Evolutionary conservation across 2,113 vertebrate species (phyloP).

Genomic region (Pelvicachromis taeniatus): DNA sequence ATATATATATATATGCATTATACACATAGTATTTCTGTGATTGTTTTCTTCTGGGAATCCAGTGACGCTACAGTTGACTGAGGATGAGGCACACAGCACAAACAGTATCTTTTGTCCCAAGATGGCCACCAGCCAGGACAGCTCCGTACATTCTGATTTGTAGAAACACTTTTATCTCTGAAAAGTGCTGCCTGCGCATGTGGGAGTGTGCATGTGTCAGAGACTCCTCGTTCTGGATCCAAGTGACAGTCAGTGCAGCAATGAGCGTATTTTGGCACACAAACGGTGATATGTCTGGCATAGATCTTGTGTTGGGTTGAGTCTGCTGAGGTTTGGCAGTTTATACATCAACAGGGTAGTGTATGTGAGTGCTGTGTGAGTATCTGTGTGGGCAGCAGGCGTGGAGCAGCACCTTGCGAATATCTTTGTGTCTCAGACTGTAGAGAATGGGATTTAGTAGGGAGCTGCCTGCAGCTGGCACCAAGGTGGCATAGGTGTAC

Average conservation of each 20-base stretch:
- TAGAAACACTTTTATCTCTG: conserved; percentile 28
- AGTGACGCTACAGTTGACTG: conserved; percentile 50
- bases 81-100: conserved; percentile 62
- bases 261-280: conserved; percentile 50
- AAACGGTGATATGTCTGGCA: conserved; percentile 55
- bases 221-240: conserved; percentile 11
- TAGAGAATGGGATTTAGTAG: conserved; percentile 93
- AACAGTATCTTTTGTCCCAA: conserved; percentile 34
- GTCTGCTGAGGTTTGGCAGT: background rate
- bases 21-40: conserved; percentile 10
- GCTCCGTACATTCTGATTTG: conserved; percentile 58
- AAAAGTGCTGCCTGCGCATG: conserved; percentile 17
- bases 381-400: conserved; percentile 78
- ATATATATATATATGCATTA: background rate
- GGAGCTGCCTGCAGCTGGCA: conserved; percentile 89
- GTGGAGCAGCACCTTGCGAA: conserved; percentile 86
- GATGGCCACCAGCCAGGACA: conserved; percentile 29
- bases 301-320: conserved; percentile 27
- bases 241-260: conserved; percentile 23
- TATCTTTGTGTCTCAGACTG: conserved; percentile 90
- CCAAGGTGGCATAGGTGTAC: conserved; percentile 85
- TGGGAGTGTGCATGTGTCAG: background rate
- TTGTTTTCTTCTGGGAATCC: conserved; percentile 37
- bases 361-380: conserved; percentile 69
- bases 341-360: conserved; percentile 91